Conservation (phyloP, 2,797 vertebrate species). For the Odontamblyopus rebecca region DNA sequence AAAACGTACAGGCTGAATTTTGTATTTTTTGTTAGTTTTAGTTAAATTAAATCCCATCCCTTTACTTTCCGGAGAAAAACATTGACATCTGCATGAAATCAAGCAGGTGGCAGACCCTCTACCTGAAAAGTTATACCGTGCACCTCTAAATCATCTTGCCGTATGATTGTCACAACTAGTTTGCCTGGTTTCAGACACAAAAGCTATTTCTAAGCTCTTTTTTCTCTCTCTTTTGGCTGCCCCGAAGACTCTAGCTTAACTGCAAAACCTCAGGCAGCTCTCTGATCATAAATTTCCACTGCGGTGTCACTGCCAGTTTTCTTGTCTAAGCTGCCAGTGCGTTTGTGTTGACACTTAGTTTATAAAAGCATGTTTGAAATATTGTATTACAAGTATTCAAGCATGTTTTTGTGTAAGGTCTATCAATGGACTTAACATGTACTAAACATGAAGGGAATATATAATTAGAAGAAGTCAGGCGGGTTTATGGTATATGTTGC, state of each 20-base stretch:
- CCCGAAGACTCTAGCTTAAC: conserved; percentile 51
- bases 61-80: too few species aligned
- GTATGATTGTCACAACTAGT: conserved; percentile 48
- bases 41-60: too few species aligned
- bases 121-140: too few species aligned
- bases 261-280: conserved; percentile 67
- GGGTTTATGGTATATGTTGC: neutral
- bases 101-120: too few species aligned
- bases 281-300: conserved; percentile 67
- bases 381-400: conserved; percentile 2
- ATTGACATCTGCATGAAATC: too few species aligned
- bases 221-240: conserved; percentile 11
- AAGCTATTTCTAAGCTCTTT: conserved; percentile 15
- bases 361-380: neutral
- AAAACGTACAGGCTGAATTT: too few species aligned
- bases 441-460: neutral
- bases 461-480: neutral
- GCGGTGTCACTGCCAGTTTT: conserved; percentile 39
- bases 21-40: too few species aligned
- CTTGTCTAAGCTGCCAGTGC: conserved; percentile 43
- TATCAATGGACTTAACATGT: neutral
- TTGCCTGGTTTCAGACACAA: conserved; percentile 32
- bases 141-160: conserved; percentile 48
- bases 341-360: conserved; percentile 13
- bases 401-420: neutral